These are phyloP conservation scores for Boleophthalmus pectinirostris DNA, from an alignment of 2,113 vertebrate species.

Conservation along the genomic window DNA sequence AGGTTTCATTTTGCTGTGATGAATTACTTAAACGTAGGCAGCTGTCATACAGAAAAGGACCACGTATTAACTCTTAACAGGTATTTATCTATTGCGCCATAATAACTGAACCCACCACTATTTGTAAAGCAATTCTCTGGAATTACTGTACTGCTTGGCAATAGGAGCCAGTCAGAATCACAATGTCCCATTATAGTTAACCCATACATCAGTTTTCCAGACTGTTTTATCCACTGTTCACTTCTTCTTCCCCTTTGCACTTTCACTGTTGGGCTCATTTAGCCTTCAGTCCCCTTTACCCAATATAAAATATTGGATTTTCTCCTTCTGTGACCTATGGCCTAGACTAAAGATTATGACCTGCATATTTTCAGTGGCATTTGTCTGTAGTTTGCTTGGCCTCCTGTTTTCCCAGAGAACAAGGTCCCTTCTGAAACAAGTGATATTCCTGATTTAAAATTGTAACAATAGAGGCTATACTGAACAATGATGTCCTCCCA, in stretches of 20 bases:
- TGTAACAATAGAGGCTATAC: too few species aligned
- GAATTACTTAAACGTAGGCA: not conserved
- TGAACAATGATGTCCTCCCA: too few species aligned
- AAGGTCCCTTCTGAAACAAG: too few species aligned
- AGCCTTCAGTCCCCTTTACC: not conserved
- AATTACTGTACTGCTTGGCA: not conserved
- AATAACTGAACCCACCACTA: not conserved
- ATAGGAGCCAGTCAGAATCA: not conserved
- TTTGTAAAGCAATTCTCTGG: not conserved
- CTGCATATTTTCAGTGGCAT: too few species aligned
- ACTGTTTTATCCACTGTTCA: not conserved
- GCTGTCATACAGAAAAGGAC: not conserved
- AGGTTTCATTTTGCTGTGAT: constrained; percentile 48
- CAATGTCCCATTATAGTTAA: too few species aligned
- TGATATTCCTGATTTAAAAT: too few species aligned
- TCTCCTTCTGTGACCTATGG: too few species aligned
- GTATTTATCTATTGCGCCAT: not conserved
- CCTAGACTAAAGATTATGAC: too few species aligned
- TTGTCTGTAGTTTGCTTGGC: too few species aligned
- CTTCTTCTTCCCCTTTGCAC: not conserved
- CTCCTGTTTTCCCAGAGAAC: too few species aligned
- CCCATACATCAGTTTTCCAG: not conserved
- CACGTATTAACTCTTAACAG: not conserved
- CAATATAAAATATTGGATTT: too few species aligned
- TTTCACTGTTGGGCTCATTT: not conserved